These are phyloP conservation scores for Nerophis ophidion DNA, from an alignment of 2,113 vertebrate species.

Conservation along the genomic window DNA sequence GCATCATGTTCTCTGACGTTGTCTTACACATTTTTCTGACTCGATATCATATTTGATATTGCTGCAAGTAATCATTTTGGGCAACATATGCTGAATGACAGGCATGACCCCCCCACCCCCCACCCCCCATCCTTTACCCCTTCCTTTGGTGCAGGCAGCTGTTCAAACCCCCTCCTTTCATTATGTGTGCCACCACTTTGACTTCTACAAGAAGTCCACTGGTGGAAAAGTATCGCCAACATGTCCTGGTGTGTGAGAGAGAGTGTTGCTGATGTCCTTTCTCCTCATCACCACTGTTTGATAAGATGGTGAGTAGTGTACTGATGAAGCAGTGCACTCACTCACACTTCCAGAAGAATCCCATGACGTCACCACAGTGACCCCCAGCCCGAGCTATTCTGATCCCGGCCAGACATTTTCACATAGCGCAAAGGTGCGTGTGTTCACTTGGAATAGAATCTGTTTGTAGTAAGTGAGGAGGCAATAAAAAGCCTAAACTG, in stretches of 20 bases:
- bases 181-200: conserved; percentile 10
- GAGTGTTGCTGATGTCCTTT: neutral
- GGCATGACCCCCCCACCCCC: conserved; percentile 23
- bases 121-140: neutral
- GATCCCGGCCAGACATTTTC: conserved; percentile 4
- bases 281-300: conserved; percentile 27
- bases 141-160: conserved; percentile 47
- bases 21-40: conserved; percentile 5
- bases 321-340: conserved; percentile 3
- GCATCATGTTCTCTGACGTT: neutral
- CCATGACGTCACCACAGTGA: conserved; percentile 53
- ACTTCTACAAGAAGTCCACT: too few relatives aligned
- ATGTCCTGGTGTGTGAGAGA: conserved; percentile 2
- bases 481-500: too few relatives aligned
- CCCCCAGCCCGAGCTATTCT: conserved; percentile 38
- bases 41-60: conserved; percentile 47
- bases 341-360: conserved; percentile 36
- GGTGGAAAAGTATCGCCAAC: too few relatives aligned
- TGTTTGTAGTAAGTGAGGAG: too few relatives aligned
- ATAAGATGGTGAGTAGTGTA: conserved; percentile 19
- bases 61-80: conserved; percentile 56
- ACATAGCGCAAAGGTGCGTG: neutral
- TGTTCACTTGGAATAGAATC: neutral
- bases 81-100: conserved; percentile 60
- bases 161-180: conserved; percentile 50